A percentile compares a stretch with the other conserved stretches of the same genome.
Evolutionary conservation across 2,113 vertebrate species (phyloP).

Genomic region (Symphodus melops): DNA sequence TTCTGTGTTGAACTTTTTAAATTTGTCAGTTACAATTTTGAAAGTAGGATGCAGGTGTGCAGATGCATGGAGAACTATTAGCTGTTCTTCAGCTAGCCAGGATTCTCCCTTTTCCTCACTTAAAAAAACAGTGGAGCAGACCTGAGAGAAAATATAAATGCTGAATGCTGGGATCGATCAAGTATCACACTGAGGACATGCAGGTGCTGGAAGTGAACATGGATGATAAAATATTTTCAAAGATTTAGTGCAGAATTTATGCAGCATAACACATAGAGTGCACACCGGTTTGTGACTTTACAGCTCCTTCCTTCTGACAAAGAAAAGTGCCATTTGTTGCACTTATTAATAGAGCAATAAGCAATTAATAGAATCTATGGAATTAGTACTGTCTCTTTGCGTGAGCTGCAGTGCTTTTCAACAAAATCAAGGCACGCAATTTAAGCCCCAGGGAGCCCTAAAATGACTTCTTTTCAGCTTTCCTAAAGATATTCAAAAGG

Average conservation of each 20-base stretch:
- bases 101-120: not conserved
- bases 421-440: constrained; percentile 58
- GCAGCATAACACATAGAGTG: not conserved
- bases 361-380: constrained; percentile 59
- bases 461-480: constrained; percentile 72
- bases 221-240: constrained; percentile 1
- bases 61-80: constrained; percentile 10
- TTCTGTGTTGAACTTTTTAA: not conserved
- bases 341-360: too few species aligned
- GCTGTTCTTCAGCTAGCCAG: not conserved
- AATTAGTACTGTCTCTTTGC: constrained; percentile 46
- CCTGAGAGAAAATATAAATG: not conserved
- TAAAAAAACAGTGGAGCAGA: not conserved
- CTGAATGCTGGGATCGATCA: too few species aligned
- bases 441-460: constrained; percentile 51
- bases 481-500: constrained; percentile 71
- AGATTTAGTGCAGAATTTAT: not conserved
- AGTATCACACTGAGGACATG: not conserved
- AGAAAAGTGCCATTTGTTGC: too few species aligned
- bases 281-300: constrained; percentile 7
- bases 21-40: not conserved
- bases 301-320: not conserved
- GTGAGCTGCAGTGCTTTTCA: constrained; percentile 59
- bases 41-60: not conserved
- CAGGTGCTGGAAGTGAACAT: not conserved